Percentiles rank a stretch among this genome's conserved stretches.
These are phyloP conservation scores for Melanogrammus aeglefinus DNA, from an alignment of 2,797 vertebrate genomes.

Conservation along the genomic window DNA sequence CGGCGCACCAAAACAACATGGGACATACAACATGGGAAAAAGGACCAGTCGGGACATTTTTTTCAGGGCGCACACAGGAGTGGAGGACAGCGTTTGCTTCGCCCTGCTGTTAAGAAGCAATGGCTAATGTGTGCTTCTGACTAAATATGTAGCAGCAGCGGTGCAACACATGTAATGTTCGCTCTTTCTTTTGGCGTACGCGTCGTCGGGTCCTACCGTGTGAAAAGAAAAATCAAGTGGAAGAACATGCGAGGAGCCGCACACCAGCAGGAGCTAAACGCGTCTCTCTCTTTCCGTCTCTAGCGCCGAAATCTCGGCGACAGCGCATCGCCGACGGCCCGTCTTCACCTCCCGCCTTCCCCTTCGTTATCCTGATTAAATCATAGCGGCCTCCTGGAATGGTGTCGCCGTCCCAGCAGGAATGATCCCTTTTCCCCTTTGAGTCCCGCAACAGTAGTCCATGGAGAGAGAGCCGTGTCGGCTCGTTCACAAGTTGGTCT, in stretches of 20 bases:
- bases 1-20: background rate
- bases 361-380: slow-evolving; percentile 52
- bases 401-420: slow-evolving; percentile 47
- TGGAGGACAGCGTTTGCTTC: background rate
- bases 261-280: slow-evolving; percentile 49
- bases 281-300: slow-evolving; percentile 52
- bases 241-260: slow-evolving; percentile 25
- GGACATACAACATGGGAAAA: too few species aligned
- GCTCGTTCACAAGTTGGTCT: slow-evolving; percentile 56
- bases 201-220: slow-evolving; percentile 35
- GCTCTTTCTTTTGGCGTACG: background rate
- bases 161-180: background rate
- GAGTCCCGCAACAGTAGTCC: slow-evolving; percentile 44
- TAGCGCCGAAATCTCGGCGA: slow-evolving; percentile 72
- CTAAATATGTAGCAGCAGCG: background rate
- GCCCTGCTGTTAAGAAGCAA: background rate
- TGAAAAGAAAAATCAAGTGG: slow-evolving; percentile 20
- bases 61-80: background rate
- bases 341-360: slow-evolving; percentile 37
- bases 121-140: background rate
- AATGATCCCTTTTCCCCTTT: slow-evolving; percentile 46
- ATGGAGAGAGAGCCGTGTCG: slow-evolving; percentile 52
- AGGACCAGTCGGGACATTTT: too few species aligned
- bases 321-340: slow-evolving; percentile 69
- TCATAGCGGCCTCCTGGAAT: slow-evolving; percentile 43